Percentiles rank a stretch among this genome's conserved stretches.
phyloP scores from a whole-genome alignment of 2,888 invertebrate species.

The Sarcophaga rosellei region DNA sequence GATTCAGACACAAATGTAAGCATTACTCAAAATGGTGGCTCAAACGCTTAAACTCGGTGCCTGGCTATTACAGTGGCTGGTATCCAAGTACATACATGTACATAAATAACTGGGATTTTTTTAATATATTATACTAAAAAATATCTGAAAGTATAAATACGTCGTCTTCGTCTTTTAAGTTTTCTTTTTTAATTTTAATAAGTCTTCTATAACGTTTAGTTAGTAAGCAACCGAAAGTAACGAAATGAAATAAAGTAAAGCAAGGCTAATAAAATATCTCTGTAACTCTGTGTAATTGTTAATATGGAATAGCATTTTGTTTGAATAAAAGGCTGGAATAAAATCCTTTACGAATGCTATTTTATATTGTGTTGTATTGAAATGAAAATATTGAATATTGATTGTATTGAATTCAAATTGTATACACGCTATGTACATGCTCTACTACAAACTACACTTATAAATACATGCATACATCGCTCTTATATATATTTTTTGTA shows the following conservation, averaged over 20 bases:
- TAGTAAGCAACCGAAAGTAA: not conserved
- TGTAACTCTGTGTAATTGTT: too few relatives aligned
- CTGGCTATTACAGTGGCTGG: too few relatives aligned
- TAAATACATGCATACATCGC: not conserved
- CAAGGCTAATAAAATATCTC: not conserved
- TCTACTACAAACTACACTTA: not conserved
- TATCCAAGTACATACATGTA: not conserved
- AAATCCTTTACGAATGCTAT: too few relatives aligned
- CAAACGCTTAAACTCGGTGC: not conserved
- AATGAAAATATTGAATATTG: too few relatives aligned
- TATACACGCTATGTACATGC: too few relatives aligned
- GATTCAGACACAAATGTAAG: constrained; percentile 20
- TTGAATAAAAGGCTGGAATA: too few relatives aligned
- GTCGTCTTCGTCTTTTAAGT: not conserved
- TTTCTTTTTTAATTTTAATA: not conserved
- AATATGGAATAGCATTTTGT: too few relatives aligned
- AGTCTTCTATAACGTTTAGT: not conserved
- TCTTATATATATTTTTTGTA: not conserved
- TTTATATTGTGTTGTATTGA: too few relatives aligned
- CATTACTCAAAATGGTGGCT: constrained; percentile 22
- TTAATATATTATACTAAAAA: not conserved
- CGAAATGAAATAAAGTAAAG: not conserved
- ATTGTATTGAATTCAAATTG: too few relatives aligned
- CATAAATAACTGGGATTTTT: constrained; percentile 3
- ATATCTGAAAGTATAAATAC: not conserved